phyloP scores from a whole-genome alignment of 2,113 vertebrate genomes.

The Syngnathus typhle region DNA sequence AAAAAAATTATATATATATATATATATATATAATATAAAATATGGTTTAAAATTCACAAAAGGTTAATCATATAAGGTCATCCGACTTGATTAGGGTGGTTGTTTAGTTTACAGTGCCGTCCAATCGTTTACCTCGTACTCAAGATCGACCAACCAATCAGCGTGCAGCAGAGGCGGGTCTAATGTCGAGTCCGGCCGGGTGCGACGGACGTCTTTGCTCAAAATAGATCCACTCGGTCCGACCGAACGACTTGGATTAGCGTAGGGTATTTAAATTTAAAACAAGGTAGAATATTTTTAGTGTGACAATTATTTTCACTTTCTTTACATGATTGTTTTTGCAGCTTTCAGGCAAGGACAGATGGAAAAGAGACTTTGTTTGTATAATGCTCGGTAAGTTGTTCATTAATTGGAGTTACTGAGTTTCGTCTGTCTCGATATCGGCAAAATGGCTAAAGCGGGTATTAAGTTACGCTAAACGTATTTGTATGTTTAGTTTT shows the following conservation, averaged over 20 bases:
- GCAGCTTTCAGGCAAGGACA: not conserved
- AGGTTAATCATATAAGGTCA: no score
- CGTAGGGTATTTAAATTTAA: not conserved
- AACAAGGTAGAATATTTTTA: not conserved
- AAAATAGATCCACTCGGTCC: slow-evolving; percentile 21
- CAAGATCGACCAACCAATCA: slow-evolving; percentile 34
- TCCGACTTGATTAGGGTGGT: not conserved
- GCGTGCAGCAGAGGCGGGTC: slow-evolving; percentile 4
- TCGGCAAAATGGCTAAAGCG: not conserved
- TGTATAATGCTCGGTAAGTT: slow-evolving; percentile 43
- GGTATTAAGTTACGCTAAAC: no score
- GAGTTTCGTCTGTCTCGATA: not conserved
- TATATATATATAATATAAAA: not conserved
- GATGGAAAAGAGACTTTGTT: not conserved
- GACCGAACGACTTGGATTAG: not conserved
- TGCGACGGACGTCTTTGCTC: slow-evolving; percentile 10
- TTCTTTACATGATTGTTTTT: not conserved
- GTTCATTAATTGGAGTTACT: not conserved
- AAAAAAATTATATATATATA: no score
- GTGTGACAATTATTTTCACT: not conserved
- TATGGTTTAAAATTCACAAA: no score
- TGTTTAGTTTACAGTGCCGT: not conserved
- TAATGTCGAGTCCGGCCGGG: slow-evolving; percentile 4
- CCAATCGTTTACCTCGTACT: slow-evolving; percentile 24
- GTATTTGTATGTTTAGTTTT: not conserved